Evolutionary conservation across 2,797 vertebrate species (phyloP).

Genomic region (Pangasius krempfi): DNA sequence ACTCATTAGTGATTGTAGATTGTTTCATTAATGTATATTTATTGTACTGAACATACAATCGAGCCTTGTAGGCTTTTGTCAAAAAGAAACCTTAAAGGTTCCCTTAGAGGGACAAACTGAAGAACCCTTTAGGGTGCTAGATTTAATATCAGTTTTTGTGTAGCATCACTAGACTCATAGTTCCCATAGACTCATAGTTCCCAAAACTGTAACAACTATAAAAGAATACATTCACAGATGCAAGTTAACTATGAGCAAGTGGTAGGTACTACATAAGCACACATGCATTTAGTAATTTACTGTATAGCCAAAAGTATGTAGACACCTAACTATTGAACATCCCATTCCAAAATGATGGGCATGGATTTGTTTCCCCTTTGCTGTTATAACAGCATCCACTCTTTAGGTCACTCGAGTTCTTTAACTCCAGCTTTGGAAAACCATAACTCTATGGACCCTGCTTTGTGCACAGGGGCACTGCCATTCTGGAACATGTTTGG

Average conservation of each 20-base stretch:
- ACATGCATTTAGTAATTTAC: not conserved
- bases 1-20: not conserved
- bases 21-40: not conserved
- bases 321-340: not conserved
- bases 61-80: not conserved
- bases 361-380: not conserved
- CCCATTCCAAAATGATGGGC: not conserved
- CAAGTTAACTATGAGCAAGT: not conserved
- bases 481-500: not conserved
- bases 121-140: not conserved
- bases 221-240: not conserved
- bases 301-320: not conserved
- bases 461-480: not conserved
- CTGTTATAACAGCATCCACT: not conserved
- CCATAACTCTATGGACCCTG: not conserved
- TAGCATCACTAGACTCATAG: not conserved
- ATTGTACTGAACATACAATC: not conserved
- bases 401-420: not conserved
- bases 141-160: not conserved
- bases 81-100: not conserved
- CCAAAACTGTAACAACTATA: not conserved
- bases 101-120: not conserved
- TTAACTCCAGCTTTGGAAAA: not conserved
- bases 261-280: not conserved
- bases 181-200: not conserved